These are phyloP conservation scores for Herminia tarsipennalis DNA, from an alignment of 2,888 invertebrate genomes.

Conservation along the genomic window DNA sequence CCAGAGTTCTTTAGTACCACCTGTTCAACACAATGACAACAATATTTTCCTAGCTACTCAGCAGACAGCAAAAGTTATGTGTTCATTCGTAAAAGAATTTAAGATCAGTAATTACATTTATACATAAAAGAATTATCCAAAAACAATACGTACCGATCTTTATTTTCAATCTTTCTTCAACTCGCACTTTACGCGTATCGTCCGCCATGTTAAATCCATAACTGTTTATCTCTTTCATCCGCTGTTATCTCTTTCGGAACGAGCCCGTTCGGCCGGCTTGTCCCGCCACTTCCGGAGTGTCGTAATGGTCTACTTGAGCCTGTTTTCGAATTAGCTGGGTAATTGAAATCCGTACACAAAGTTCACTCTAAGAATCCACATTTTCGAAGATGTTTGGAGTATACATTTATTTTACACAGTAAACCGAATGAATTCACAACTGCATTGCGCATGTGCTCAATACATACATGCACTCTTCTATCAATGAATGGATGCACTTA, in stretches of 20 bases:
- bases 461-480: constrained; percentile 69
- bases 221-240: constrained; percentile 87
- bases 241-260: constrained; percentile 86
- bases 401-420: constrained; percentile 45
- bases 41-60: constrained; percentile 47
- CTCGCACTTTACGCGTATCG: constrained; percentile 95
- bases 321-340: constrained; percentile 62
- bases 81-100: constrained; percentile 17
- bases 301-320: constrained; percentile 83
- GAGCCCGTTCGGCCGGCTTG: constrained; percentile 82
- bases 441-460: constrained; percentile 79
- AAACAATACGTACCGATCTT: constrained; percentile 93
- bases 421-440: constrained; percentile 57
- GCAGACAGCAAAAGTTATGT: constrained; percentile 7
- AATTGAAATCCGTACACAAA: constrained; percentile 58
- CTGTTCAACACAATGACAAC: constrained; percentile 80
- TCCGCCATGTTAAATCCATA: constrained; percentile 97
- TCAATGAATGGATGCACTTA: constrained; percentile 80
- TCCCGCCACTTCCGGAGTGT: constrained; percentile 85
- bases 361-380: constrained; percentile 55
- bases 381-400: constrained; percentile 51
- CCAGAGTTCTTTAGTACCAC: constrained; percentile 68
- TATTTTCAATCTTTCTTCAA: constrained; percentile 96
- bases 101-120: constrained; percentile 17
- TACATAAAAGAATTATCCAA: constrained; percentile 33